phyloP scores from a whole-genome alignment of 2,888 invertebrate genomes.

The Netelia virgata region DNA sequence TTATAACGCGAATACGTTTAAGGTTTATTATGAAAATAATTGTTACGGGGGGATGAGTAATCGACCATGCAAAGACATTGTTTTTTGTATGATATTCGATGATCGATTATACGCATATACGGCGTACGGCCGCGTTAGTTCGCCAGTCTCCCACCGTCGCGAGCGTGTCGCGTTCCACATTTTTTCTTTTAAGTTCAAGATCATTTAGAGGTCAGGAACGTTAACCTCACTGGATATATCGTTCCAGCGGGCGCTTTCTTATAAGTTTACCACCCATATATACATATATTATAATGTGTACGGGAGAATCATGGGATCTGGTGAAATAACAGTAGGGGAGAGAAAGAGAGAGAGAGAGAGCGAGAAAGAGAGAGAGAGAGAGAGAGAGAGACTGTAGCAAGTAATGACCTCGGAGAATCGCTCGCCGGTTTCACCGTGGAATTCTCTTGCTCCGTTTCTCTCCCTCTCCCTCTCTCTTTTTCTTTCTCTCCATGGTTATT shows the following conservation, averaged over 20 bases:
- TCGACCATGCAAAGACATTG: neutral
- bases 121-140: constrained; percentile 27
- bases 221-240: constrained; percentile 35
- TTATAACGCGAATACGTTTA: too few relatives aligned
- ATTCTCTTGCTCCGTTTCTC: neutral
- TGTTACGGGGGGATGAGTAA: neutral
- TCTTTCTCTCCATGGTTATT: constrained; percentile 20
- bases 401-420: constrained; percentile 72
- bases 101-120: neutral
- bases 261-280: constrained; percentile 25
- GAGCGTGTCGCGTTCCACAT: constrained; percentile 70
- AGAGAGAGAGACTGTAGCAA: constrained; percentile 44
- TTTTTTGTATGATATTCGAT: neutral
- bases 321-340: constrained; percentile 44
- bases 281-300: constrained; percentile 27
- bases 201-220: constrained; percentile 72
- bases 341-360: constrained; percentile 5
- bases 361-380: too few relatives aligned
- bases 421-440: constrained; percentile 65
- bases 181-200: constrained; percentile 77
- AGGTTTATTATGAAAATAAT: too few relatives aligned
- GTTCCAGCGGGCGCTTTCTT: constrained; percentile 38
- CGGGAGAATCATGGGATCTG: constrained; percentile 51
- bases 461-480: too few relatives aligned
- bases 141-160: neutral